Evolutionary conservation across 2,797 vertebrate genomes (phyloP).

Genomic region (Sarcophilus harrisii): DNA sequence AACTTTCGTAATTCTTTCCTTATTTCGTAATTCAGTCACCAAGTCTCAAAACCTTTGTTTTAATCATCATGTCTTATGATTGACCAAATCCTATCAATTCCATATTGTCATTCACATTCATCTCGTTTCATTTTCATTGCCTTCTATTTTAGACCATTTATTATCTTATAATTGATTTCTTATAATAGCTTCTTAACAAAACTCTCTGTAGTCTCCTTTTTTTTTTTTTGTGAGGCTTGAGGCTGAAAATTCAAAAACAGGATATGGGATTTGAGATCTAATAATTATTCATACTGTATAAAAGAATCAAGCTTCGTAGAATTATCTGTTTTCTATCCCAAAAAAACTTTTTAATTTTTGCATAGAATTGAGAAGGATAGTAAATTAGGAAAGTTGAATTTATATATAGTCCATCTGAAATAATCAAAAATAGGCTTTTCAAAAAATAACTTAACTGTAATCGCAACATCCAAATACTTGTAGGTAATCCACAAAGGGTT

Average conservation of each 20-base stretch:
- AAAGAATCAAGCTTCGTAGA: not conserved
- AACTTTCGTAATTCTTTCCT: not conserved
- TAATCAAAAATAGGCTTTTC: not conserved
- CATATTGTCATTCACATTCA: not conserved
- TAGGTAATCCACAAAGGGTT: slow-evolving; percentile 22
- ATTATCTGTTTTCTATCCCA: not conserved
- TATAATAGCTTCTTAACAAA: not conserved
- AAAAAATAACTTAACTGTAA: not conserved
- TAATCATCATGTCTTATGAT: not conserved
- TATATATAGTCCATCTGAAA: not conserved
- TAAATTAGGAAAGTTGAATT: not conserved
- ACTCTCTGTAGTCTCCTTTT: not conserved
- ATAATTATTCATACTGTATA: not conserved
- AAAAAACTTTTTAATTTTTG: not conserved
- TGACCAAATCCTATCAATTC: not conserved
- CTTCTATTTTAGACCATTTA: not conserved
- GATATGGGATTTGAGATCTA: not conserved
- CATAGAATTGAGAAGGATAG: not conserved
- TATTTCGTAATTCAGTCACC: not conserved
- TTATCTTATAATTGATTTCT: not conserved
- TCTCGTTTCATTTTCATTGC: not conserved
- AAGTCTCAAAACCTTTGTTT: not conserved
- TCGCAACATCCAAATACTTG: not conserved
- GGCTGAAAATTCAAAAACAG: not conserved
- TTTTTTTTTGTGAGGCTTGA: not conserved